Evolutionary conservation across 2,888 invertebrate genomes (phyloP).

Genomic region (Eristalis pertinax): DNA sequence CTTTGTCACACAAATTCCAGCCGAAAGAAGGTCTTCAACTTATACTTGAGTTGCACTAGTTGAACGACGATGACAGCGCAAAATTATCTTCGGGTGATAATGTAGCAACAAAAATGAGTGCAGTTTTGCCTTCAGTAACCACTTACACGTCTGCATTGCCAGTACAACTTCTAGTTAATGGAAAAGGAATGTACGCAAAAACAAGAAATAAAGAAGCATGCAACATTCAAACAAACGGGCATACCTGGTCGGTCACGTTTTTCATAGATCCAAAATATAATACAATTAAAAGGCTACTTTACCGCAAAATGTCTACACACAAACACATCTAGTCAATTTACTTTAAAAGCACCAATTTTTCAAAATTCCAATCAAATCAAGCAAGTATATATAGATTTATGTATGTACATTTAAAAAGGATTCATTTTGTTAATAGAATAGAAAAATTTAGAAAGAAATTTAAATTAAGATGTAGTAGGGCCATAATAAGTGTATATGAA

Average conservation of each 20-base stretch:
- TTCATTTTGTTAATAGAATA: slow-evolving; percentile 23
- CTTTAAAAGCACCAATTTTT: neutral
- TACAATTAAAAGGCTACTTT: neutral
- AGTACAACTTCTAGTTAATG: neutral
- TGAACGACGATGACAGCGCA: no score
- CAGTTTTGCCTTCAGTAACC: neutral
- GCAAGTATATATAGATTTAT: neutral
- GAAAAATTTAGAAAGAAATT: slow-evolving; percentile 18
- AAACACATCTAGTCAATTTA: neutral
- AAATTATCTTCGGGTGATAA: no score
- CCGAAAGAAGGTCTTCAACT: no score
- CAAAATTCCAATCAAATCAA: neutral
- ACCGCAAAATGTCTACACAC: slow-evolving; percentile 2
- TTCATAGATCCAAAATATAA: slow-evolving; percentile 40
- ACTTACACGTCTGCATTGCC: neutral
- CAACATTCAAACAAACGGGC: slow-evolving; percentile 53
- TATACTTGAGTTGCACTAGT: no score
- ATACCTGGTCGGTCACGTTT: slow-evolving; percentile 56
- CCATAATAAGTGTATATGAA: neutral
- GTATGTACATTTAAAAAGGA: neutral
- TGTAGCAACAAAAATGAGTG: neutral
- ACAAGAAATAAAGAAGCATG: slow-evolving; percentile 17
- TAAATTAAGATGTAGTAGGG: slow-evolving; percentile 26
- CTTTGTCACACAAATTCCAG: no score
- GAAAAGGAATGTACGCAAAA: neutral